These are phyloP conservation scores for Hydrotaea diabolus DNA, from an alignment of 2,888 invertebrate species.

Conservation along the genomic window DNA sequence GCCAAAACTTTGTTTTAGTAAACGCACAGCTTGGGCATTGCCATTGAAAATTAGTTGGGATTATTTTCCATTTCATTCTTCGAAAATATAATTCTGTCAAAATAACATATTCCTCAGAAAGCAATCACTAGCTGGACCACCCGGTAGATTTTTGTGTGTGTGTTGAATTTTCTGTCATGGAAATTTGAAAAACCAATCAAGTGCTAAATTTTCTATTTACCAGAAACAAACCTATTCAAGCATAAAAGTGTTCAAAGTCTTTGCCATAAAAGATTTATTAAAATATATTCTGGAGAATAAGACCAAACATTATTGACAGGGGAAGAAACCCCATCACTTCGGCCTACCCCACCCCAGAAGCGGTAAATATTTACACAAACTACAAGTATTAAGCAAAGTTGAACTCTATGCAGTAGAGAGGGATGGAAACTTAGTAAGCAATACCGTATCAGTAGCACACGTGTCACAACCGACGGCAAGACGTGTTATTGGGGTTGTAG, in stretches of 20 bases:
- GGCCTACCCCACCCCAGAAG: neutral
- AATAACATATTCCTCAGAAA: no score
- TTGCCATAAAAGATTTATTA: neutral
- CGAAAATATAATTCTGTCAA: no score
- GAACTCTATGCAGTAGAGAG: no score
- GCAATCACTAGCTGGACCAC: no score
- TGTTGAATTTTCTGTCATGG: neutral
- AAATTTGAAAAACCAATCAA: conserved; percentile 10
- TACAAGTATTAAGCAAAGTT: neutral
- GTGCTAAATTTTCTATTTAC: conserved; percentile 4
- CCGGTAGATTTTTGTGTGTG: no score
- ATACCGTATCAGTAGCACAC: neutral
- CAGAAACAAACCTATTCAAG: neutral
- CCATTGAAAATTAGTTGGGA: no score
- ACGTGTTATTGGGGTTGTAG: no score
- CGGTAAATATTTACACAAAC: neutral
- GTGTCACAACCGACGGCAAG: neutral
- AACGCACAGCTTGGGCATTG: no score
- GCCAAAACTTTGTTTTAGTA: no score
- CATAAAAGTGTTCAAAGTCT: neutral
- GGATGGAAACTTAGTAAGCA: neutral
- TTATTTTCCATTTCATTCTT: no score
- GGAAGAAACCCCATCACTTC: neutral
- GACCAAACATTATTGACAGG: neutral
- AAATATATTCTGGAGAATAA: no score